Conservation (phyloP, 2,797 vertebrate species). For the Anguilla pacifica region DNA sequence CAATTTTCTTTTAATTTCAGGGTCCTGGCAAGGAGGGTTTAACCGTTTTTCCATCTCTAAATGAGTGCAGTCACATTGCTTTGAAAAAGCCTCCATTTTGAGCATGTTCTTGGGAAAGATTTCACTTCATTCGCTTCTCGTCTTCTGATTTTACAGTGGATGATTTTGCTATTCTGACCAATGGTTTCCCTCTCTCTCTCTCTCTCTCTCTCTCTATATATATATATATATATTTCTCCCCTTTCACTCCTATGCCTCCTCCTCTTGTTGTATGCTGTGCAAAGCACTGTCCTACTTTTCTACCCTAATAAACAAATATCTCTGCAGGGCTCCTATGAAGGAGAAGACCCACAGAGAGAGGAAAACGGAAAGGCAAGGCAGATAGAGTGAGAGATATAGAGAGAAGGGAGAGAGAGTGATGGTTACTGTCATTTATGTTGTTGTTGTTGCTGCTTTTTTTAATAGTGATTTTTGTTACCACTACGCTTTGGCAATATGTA, state of each 20-base stretch:
- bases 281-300: constrained; percentile 26
- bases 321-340: constrained; percentile 13
- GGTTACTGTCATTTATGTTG: too few species aligned
- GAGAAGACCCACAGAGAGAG: background rate
- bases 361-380: background rate
- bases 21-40: background rate
- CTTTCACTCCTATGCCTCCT: background rate
- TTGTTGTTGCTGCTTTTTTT: too few species aligned
- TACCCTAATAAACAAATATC: constrained; percentile 27
- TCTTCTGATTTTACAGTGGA: background rate
- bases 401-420: background rate
- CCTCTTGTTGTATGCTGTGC: background rate
- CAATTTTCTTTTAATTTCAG: constrained; percentile 13
- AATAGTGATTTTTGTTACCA: too few species aligned
- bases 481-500: too few species aligned
- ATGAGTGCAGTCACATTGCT: background rate
- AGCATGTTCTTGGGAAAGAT: background rate
- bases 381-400: background rate
- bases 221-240: background rate
- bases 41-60: background rate
- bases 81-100: constrained; percentile 4
- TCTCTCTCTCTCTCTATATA: background rate
- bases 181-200: background rate
- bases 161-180: background rate
- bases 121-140: background rate